These are phyloP conservation scores for Gymnosoma rotundatum DNA, from an alignment of 2,888 invertebrate species.

Conservation along the genomic window DNA sequence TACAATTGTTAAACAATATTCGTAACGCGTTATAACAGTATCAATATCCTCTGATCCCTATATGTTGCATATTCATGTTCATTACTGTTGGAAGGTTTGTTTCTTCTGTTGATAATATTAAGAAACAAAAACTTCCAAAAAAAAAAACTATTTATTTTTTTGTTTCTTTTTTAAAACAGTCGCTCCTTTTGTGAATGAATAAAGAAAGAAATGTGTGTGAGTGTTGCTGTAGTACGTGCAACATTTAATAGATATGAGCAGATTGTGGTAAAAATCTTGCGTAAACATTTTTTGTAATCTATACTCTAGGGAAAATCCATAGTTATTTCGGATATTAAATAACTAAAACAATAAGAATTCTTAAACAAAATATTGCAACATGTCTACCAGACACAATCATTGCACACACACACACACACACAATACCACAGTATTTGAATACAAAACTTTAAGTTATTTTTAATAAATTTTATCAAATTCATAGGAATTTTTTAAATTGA, in stretches of 20 bases:
- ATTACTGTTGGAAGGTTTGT: slow-evolving; percentile 20
- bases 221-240: slow-evolving; percentile 9
- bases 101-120: slow-evolving; percentile 17
- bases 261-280: slow-evolving; percentile 41
- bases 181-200: slow-evolving; percentile 31
- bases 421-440: background rate
- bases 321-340: slow-evolving; percentile 57
- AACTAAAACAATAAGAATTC: slow-evolving; percentile 36
- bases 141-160: slow-evolving; percentile 39
- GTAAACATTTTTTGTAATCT: slow-evolving; percentile 63
- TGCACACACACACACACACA: background rate
- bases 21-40: slow-evolving; percentile 30
- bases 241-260: slow-evolving; percentile 21
- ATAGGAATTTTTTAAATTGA: slow-evolving; percentile 9
- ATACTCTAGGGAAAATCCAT: slow-evolving; percentile 67
- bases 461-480: slow-evolving; percentile 44
- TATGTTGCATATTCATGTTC: background rate
- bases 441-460: slow-evolving; percentile 9
- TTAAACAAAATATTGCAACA: slow-evolving; percentile 36
- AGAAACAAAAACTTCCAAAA: slow-evolving; percentile 27
- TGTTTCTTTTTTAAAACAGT: slow-evolving; percentile 7
- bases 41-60: background rate
- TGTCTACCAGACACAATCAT: slow-evolving; percentile 11
- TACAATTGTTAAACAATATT: slow-evolving; percentile 34
- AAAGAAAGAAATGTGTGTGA: background rate